Conservation (phyloP, 2,888 invertebrate species). For the Cephus pygmeus region DNA sequence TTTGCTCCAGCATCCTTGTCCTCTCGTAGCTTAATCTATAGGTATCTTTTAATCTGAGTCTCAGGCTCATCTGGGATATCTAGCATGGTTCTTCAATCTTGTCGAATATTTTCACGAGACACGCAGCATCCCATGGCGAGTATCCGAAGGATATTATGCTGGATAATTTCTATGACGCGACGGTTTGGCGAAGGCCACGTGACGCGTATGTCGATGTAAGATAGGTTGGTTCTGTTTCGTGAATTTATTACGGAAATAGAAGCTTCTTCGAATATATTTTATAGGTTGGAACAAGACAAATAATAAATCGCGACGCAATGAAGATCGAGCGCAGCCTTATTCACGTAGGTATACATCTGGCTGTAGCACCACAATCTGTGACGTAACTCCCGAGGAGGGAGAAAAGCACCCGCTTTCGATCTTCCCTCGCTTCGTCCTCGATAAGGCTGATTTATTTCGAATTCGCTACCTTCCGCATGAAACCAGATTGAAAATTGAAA, state of each 20-base stretch:
- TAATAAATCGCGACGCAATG: neutral
- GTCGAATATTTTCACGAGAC: neutral
- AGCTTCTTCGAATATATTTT: neutral
- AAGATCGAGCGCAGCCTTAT: neutral
- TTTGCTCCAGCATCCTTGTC: neutral
- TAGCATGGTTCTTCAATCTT: neutral
- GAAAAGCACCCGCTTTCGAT: neutral
- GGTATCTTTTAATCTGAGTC: too few relatives aligned
- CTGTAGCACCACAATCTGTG: neutral
- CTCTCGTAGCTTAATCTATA: neutral
- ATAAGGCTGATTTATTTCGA: conserved; percentile 33
- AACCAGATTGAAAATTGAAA: conserved; percentile 23
- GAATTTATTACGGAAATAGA: neutral
- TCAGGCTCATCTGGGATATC: neutral
- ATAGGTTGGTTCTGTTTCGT: neutral
- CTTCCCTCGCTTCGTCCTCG: conserved; percentile 19
- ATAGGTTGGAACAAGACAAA: neutral
- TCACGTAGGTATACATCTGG: neutral
- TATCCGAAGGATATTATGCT: neutral
- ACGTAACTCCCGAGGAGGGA: neutral
- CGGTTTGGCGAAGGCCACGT: neutral
- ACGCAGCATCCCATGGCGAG: neutral
- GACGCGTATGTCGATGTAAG: neutral
- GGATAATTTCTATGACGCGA: neutral
- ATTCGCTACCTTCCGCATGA: neutral